Evolutionary conservation across 2,797 vertebrate species (phyloP).

Genomic region (Ceyx erithaca): DNA sequence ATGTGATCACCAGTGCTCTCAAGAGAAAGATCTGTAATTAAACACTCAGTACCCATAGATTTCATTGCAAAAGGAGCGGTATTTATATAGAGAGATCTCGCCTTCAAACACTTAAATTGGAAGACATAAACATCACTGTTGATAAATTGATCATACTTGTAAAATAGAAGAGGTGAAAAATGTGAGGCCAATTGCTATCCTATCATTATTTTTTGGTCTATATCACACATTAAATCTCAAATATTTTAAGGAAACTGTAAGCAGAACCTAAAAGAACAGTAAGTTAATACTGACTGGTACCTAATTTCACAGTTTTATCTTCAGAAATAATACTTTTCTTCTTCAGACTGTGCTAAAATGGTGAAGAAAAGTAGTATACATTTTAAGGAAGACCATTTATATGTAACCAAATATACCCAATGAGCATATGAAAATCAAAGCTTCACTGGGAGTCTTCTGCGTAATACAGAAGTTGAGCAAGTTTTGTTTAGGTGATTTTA

Average conservation of each 20-base stretch:
- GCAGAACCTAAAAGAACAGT: not conserved
- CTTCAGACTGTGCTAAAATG: not conserved
- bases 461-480: not conserved
- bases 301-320: not conserved
- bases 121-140: not conserved
- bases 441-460: not conserved
- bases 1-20: not conserved
- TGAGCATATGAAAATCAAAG: not conserved
- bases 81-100: not conserved
- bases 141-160: not conserved
- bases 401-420: not conserved
- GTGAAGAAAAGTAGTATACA: not conserved
- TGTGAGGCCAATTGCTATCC: not conserved
- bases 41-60: not conserved
- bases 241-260: not conserved
- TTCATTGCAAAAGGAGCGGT: not conserved
- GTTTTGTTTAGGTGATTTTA: slow-evolving; percentile 16
- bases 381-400: not conserved
- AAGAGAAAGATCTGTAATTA: not conserved
- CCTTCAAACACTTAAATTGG: not conserved
- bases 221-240: not conserved
- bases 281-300: not conserved
- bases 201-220: not conserved
- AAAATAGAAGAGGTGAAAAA: not conserved
- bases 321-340: not conserved